Evolutionary conservation across 2,888 invertebrate genomes (phyloP).

Genomic region (Erpobdella octoculata): DNA sequence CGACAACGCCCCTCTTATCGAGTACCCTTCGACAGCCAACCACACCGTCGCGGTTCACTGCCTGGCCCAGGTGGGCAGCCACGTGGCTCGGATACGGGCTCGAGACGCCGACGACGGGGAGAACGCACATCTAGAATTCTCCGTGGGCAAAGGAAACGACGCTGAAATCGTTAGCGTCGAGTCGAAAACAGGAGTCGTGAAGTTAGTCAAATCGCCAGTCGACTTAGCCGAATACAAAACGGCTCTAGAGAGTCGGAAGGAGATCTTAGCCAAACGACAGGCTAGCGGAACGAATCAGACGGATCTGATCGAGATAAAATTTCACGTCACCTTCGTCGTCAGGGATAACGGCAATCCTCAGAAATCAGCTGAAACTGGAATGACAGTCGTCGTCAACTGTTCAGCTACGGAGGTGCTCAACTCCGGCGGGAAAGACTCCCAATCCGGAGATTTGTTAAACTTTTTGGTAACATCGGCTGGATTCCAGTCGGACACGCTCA

Average conservation of each 20-base stretch:
- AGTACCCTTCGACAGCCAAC: constrained; percentile 31
- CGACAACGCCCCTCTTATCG: constrained; percentile 35
- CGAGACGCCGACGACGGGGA: constrained; percentile 33
- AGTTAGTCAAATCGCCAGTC: constrained; percentile 31
- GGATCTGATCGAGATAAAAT: not conserved
- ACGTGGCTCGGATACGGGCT: constrained; percentile 30
- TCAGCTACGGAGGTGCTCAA: not conserved
- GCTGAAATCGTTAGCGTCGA: constrained; percentile 52
- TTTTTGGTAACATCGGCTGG: constrained; percentile 2
- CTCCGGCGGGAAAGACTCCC: not conserved
- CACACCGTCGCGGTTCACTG: constrained; percentile 29
- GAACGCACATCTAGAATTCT: constrained; percentile 35
- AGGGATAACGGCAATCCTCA: constrained; percentile 22
- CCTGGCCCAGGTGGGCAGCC: not conserved
- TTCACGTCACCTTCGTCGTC: constrained; percentile 19
- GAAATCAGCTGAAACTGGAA: constrained; percentile 22
- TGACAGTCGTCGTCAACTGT: constrained; percentile 18
- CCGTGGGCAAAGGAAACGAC: constrained; percentile 47
- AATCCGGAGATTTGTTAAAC: not conserved
- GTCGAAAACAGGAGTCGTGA: constrained; percentile 50
- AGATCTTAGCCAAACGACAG: not conserved
- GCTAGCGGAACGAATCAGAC: not conserved
- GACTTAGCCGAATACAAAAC: constrained; percentile 7
- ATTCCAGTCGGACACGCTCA: not conserved
- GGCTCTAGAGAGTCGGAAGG: not conserved